phyloP scores from a whole-genome alignment of 2,113 vertebrate species.

The Oreocharis arfaki region DNA sequence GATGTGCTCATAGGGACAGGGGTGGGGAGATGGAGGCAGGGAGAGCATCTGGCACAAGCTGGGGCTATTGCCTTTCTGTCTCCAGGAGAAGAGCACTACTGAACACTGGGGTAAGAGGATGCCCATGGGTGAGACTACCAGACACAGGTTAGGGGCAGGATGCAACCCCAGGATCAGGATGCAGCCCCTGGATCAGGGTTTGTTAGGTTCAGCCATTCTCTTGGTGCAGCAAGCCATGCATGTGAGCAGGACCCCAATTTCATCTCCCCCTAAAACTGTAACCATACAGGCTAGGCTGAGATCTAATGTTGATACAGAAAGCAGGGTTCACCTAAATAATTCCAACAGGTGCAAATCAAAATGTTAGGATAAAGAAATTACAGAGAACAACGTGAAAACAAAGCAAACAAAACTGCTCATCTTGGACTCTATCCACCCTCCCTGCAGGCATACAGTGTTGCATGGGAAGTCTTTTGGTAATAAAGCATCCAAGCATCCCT shows the following conservation, averaged over 20 bases:
- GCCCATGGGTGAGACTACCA: not conserved
- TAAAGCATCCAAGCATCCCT: rapidly evolving
- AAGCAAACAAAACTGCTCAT: not conserved
- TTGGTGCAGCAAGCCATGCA: not conserved
- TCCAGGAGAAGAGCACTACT: not conserved
- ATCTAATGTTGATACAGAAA: not conserved
- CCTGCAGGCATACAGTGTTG: rapidly evolving
- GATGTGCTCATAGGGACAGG: not conserved
- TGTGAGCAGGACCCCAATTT: not conserved
- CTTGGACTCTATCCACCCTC: not conserved
- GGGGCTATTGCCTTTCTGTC: rapidly evolving
- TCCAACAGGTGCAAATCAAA: not conserved
- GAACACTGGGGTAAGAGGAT: not conserved
- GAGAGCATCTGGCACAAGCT: not conserved
- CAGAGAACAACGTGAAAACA: not conserved
- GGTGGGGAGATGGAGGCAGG: not conserved
- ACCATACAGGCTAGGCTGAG: not conserved
- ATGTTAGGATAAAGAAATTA: not conserved
- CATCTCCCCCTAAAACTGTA: not conserved
- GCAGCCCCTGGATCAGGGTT: not conserved
- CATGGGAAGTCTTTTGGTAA: not conserved
- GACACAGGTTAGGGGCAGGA: not conserved
- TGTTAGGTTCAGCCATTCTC: not conserved
- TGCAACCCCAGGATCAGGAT: not conserved
- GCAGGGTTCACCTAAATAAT: not conserved